phyloP scores from a whole-genome alignment of 2,797 vertebrate species.

The Amblyraja radiata region DNA sequence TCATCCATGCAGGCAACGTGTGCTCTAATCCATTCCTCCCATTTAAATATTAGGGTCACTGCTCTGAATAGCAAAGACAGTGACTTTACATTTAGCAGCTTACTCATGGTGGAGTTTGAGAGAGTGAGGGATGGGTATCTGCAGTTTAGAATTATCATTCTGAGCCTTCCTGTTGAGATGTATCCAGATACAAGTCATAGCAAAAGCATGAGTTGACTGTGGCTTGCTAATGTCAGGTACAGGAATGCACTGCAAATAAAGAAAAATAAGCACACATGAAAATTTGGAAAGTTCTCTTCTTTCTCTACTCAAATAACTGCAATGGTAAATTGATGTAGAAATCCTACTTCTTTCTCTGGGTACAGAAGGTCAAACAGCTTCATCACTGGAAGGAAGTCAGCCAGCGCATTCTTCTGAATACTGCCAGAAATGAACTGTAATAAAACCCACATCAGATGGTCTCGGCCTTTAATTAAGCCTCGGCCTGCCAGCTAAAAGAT shows the following conservation, averaged over 20 bases:
- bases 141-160: slow-evolving; percentile 87
- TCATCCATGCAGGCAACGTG: too few species aligned
- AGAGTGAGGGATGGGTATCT: slow-evolving; percentile 96
- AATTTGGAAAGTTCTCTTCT: neutral
- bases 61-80: neutral
- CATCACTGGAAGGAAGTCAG: slow-evolving; percentile 96
- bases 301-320: neutral
- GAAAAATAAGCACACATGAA: slow-evolving; percentile 9
- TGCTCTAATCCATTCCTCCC: neutral
- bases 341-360: slow-evolving; percentile 89
- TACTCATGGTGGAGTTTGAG: slow-evolving; percentile 95
- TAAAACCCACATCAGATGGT: slow-evolving; percentile 98
- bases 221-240: slow-evolving; percentile 98
- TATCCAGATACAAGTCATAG: slow-evolving; percentile 99
- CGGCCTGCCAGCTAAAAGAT: slow-evolving; percentile 81
- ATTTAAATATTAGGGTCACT: neutral
- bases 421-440: slow-evolving; percentile 98
- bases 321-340: slow-evolving; percentile 20
- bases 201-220: slow-evolving; percentile 95
- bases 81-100: slow-evolving; percentile 44
- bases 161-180: slow-evolving; percentile 97
- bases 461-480: slow-evolving; percentile 93
- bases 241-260: slow-evolving; percentile 79
- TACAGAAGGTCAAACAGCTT: slow-evolving; percentile 98
- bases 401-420: slow-evolving; percentile 95